Conservation (phyloP, 1,140 invertebrate genomes). For the Orchesella cincta region DNA sequence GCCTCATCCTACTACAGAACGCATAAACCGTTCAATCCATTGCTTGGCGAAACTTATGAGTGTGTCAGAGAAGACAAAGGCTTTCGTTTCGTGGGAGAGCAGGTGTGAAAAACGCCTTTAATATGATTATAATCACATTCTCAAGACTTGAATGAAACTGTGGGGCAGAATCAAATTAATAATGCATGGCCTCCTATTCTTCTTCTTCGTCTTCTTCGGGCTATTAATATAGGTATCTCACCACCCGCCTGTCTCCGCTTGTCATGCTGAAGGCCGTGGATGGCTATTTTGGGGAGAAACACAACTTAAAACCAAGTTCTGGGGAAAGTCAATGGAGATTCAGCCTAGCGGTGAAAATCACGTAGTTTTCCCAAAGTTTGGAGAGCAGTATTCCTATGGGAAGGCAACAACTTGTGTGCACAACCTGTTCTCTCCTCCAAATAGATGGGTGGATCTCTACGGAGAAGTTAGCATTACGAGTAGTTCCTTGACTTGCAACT, state of each 20-base stretch:
- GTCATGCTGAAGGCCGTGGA: constrained; percentile 69
- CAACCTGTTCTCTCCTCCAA: constrained; percentile 76
- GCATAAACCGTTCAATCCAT: constrained; percentile 85
- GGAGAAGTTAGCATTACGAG: constrained; percentile 73
- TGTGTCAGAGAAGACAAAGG: constrained; percentile 74
- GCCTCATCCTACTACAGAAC: constrained; percentile 67
- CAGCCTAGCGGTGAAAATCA: constrained; percentile 70
- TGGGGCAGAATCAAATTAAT: neutral
- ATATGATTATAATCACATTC: neutral
- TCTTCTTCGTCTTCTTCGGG: neutral
- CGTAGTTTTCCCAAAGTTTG: constrained; percentile 56
- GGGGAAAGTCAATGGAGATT: constrained; percentile 89
- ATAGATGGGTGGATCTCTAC: constrained; percentile 81
- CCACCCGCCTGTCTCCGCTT: constrained; percentile 82
- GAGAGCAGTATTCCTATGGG: constrained; percentile 77
- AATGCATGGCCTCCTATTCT: neutral
- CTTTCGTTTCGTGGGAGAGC: constrained; percentile 73
- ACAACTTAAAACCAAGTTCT: constrained; percentile 83
- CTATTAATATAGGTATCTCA: constrained; percentile 77
- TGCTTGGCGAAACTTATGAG: constrained; percentile 84
- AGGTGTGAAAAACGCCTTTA: constrained; percentile 55
- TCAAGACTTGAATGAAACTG: neutral
- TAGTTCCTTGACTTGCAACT: constrained; percentile 68
- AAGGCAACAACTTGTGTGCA: constrained; percentile 87
- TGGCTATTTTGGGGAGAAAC: constrained; percentile 81